Evolutionary conservation across 1,140 invertebrate genomes (phyloP).

Genomic region (Pararge aegeria): DNA sequence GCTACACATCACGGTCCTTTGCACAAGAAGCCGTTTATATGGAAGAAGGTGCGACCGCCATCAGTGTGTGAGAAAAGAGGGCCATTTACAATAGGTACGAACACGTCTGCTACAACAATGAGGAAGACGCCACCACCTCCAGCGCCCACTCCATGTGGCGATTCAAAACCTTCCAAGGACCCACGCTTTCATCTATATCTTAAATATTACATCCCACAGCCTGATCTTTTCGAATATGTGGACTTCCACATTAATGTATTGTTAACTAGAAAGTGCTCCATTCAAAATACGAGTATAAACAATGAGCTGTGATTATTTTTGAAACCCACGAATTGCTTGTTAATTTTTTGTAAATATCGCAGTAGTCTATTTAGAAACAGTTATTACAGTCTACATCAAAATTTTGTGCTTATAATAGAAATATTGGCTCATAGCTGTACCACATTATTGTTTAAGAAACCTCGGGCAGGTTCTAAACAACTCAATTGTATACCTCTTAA

Average conservation of each 20-base stretch:
- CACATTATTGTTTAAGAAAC: neutral
- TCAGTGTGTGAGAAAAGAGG: conserved; percentile 42
- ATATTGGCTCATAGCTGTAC: too few relatives aligned
- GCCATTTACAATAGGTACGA: conserved; percentile 46
- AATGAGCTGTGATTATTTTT: conserved; percentile 32
- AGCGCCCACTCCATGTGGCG: conserved; percentile 34
- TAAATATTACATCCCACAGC: conserved; percentile 63
- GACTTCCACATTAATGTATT: conserved; percentile 70
- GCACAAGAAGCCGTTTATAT: conserved; percentile 65
- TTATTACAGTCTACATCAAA: conserved; percentile 35
- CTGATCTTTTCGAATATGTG: conserved; percentile 67
- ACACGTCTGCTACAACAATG: conserved; percentile 8
- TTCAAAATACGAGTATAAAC: conserved; percentile 55
- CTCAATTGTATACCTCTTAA: too few relatives aligned
- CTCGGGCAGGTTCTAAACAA: too few relatives aligned
- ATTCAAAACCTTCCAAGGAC: conserved; percentile 40
- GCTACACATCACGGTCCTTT: conserved; percentile 49
- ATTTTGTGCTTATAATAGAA: neutral
- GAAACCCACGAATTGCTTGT: conserved; percentile 25
- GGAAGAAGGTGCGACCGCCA: conserved; percentile 46
- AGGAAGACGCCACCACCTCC: conserved; percentile 26
- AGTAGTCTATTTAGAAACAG: conserved; percentile 54
- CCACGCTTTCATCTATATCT: conserved; percentile 65
- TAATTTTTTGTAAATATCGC: conserved; percentile 41
- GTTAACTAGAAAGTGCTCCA: conserved; percentile 53